Evolutionary conservation across 1,140 invertebrate species (phyloP).

Genomic region (Amyelois transitella): DNA sequence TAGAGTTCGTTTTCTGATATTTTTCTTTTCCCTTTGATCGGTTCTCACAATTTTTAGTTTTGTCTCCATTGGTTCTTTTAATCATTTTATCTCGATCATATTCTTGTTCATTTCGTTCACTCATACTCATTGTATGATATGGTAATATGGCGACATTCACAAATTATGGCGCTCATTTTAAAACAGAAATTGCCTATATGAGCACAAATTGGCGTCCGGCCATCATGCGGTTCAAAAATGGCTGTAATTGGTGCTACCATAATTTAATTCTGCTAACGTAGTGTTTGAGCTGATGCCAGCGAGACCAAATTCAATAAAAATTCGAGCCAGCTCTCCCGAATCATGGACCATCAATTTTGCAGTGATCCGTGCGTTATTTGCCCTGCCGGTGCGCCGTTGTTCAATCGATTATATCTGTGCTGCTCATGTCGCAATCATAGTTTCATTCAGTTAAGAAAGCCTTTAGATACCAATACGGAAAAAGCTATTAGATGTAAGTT

Average conservation of each 20-base stretch:
- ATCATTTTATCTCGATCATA: too few relatives aligned
- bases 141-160: neutral
- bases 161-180: slow-evolving; percentile 19
- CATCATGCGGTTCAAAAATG: slow-evolving; percentile 58
- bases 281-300: slow-evolving; percentile 59
- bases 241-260: slow-evolving; percentile 58
- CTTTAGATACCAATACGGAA: too few relatives aligned
- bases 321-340: slow-evolving; percentile 25
- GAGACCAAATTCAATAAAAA: slow-evolving; percentile 57
- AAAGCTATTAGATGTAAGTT: too few relatives aligned
- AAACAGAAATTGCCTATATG: slow-evolving; percentile 34
- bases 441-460: too few relatives aligned
- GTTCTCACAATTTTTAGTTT: too few relatives aligned
- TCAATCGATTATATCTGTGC: neutral
- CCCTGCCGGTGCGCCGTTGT: neutral
- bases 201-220: slow-evolving; percentile 50
- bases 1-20: too few relatives aligned
- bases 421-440: too few relatives aligned
- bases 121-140: neutral
- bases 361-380: slow-evolving; percentile 9
- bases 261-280: slow-evolving; percentile 64
- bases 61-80: too few relatives aligned
- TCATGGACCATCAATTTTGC: slow-evolving; percentile 41
- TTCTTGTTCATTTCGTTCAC: too few relatives aligned
- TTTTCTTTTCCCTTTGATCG: too few relatives aligned